Conservation (phyloP, 2,113 vertebrate species). For the Ariopsis seemanni region DNA sequence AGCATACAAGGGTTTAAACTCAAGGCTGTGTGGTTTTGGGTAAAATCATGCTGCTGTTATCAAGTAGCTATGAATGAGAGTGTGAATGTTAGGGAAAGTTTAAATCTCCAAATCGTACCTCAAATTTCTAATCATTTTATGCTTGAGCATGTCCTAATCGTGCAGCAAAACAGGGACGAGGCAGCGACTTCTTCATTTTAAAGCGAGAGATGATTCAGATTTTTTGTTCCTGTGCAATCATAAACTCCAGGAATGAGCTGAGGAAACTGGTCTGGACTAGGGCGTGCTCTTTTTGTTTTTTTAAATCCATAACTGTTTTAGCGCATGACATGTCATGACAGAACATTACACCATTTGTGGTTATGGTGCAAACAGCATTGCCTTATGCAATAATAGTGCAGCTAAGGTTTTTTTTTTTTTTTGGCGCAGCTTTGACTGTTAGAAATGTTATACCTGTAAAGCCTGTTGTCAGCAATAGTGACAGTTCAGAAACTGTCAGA, state of each 20-base stretch:
- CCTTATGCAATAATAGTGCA: not conserved
- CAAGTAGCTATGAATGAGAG: not conserved
- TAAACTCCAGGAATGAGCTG: constrained; percentile 1
- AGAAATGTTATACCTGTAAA: not conserved
- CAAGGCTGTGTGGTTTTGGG: not conserved
- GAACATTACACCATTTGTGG: not conserved
- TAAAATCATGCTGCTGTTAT: not conserved
- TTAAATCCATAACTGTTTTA: not conserved
- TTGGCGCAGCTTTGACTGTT: not conserved
- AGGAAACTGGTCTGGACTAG: constrained; percentile 40
- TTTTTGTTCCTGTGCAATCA: not conserved
- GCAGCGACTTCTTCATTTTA: not conserved
- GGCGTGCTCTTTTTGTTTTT: constrained; percentile 17
- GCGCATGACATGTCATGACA: constrained; percentile 35
- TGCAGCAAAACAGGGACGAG: not conserved
- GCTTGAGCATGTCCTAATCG: not conserved
- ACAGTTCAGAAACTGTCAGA: not conserved
- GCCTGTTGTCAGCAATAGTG: not conserved
- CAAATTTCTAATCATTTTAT: not conserved
- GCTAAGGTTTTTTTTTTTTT: not conserved
- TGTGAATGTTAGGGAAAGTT: not conserved
- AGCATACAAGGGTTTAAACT: too few species aligned
- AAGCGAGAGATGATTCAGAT: not conserved
- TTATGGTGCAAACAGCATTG: not conserved
- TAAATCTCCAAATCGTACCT: not conserved